Percentiles rank a stretch among this genome's conserved stretches.
These are phyloP conservation scores for Amphimallon solstitiale DNA, from an alignment of 2,888 invertebrate species.

Conservation along the genomic window DNA sequence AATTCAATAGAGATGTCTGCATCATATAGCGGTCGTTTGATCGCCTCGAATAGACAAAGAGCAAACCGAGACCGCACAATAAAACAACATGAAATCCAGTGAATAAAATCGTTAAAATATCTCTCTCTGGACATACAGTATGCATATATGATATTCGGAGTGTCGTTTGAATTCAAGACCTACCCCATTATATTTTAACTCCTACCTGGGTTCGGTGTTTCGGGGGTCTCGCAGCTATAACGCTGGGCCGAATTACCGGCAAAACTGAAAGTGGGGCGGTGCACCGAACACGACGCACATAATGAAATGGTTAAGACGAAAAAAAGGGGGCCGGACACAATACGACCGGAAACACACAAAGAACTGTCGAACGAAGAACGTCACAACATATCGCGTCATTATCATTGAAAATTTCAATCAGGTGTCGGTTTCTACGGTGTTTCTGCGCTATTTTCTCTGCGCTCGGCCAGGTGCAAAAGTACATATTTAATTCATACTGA, in stretches of 20 bases:
- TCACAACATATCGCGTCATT: slow-evolving; percentile 51
- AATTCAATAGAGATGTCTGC: too few relatives aligned
- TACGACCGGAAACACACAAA: slow-evolving; percentile 46
- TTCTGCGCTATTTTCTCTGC: slow-evolving; percentile 5
- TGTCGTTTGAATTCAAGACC: slow-evolving; percentile 9
- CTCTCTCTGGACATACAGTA: too few relatives aligned
- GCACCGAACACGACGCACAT: slow-evolving; percentile 38
- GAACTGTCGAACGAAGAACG: slow-evolving; percentile 50
- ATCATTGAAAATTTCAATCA: slow-evolving; percentile 47
- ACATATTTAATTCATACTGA: slow-evolving; percentile 30
- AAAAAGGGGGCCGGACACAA: slow-evolving; percentile 42
- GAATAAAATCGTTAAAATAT: slow-evolving; percentile 39
- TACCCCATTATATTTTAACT: slow-evolving; percentile 20
- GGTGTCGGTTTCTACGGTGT: slow-evolving; percentile 44
- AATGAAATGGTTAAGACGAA: slow-evolving; percentile 36
- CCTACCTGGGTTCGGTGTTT: slow-evolving; percentile 42
- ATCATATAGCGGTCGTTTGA: not conserved
- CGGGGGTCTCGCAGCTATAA: too few relatives aligned
- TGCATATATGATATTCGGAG: slow-evolving; percentile 16
- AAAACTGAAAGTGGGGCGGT: slow-evolving; percentile 34
- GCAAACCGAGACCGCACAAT: not conserved
- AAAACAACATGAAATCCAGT: slow-evolving; percentile 2
- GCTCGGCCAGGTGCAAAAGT: slow-evolving; percentile 45
- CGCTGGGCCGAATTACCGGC: slow-evolving; percentile 42
- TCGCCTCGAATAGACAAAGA: not conserved